Evolutionary conservation across 92 coral and sea anemone species (phyloP).

Genomic region (Pocillopora grandis): DNA sequence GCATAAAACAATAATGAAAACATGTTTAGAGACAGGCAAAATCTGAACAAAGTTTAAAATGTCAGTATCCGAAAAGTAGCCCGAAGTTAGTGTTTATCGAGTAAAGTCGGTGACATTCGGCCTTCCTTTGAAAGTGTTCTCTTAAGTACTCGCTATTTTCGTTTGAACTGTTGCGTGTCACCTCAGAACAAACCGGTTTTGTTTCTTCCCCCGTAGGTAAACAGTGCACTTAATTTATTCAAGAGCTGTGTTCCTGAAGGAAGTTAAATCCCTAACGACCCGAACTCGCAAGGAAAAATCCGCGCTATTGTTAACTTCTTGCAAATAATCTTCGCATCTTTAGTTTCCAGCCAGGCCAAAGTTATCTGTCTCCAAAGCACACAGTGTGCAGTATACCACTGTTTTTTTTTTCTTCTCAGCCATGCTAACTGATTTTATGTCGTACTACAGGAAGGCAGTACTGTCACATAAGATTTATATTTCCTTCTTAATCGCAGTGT

Average conservation of each 20-base stretch:
- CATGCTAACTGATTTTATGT: neutral
- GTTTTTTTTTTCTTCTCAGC: neutral
- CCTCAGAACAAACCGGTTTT: conserved; percentile 19
- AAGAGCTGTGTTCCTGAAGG: neutral
- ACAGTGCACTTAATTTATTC: neutral
- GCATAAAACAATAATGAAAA: neutral
- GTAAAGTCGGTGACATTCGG: neutral
- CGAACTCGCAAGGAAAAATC: conserved; percentile 17
- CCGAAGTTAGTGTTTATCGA: neutral
- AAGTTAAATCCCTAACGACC: conserved; percentile 28
- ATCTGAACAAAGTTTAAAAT: neutral
- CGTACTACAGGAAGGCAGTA: neutral
- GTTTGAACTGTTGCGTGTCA: neutral
- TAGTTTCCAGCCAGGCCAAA: neutral
- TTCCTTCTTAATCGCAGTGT: neutral
- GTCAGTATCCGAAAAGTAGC: conserved; percentile 20
- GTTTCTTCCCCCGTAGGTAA: conserved; percentile 2
- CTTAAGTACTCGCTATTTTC: conserved; percentile 1
- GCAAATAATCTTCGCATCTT: neutral
- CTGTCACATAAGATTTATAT: neutral
- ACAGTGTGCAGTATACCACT: neutral
- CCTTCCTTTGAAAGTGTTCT: conserved; percentile 7
- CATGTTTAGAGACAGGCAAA: neutral
- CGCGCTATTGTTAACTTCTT: neutral
- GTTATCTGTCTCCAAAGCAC: neutral